Base-by-base conservation (phyloP, 2,888 invertebrate genomes). In the Dermolepida albohirtum region DNA sequence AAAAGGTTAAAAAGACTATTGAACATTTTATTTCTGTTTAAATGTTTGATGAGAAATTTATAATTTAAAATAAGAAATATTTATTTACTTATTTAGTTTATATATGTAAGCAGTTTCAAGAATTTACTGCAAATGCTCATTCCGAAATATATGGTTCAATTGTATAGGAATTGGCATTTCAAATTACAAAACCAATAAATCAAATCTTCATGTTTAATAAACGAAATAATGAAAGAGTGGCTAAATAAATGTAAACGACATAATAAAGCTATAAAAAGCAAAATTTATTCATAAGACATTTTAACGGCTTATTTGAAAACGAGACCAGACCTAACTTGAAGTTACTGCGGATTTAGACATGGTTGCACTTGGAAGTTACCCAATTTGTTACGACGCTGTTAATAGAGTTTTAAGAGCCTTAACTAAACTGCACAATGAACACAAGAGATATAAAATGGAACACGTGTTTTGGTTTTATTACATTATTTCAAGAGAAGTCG, bases 401-500 rank as follows among this genome's bases (percentile, higher is more conserved):
- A 71, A 71, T 73, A 71, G 64, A 52, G 52, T 52, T 44, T 43
- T 54, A 54, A 64, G 64, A 64, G 44, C 54, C 54, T 54, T 54
- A 64, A 64, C 64, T 62, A 62, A 62, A 47, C 47, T 62, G 16
- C 66, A 67, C 52, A 67, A 64, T 68, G 55, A 64, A 64, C 68
- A 55, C 44, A 55, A 55, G 39, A 49, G 49, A 55, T 64, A 64
- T 54, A 68, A 64, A 70, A 67, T 57, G 70, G 69, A 69, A 73
- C 73, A 73, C 73, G 73, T 73, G 73, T 72, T 72, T 71, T 67
- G 52, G 66, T 71, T 73, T 73, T 73, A 73, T 72, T 73, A 64
- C 72, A 70, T 71, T 72, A 71, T 71, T 73, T 70, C 73, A 69
- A 73, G 70, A 57, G 64, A 34, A 62, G 52, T 64, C 52, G 52